These are phyloP conservation scores for Dendrolimus pini DNA, from an alignment of 2,888 invertebrate genomes.

Conservation along the genomic window DNA sequence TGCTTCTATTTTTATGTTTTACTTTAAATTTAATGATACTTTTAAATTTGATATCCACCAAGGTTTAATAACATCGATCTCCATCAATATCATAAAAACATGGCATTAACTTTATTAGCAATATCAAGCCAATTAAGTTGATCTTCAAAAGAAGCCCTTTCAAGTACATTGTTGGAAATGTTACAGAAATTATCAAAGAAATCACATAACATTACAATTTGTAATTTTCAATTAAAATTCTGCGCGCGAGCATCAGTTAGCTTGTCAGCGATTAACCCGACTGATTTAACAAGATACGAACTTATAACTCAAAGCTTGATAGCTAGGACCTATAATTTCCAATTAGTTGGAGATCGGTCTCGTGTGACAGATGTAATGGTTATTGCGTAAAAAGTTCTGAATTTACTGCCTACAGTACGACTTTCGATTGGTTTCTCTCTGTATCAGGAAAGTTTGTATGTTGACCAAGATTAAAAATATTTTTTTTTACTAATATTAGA, in stretches of 20 bases:
- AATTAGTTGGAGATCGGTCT: constrained; percentile 34
- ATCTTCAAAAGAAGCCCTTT: too few relatives aligned
- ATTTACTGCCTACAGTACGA: not conserved
- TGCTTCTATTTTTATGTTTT: too few relatives aligned
- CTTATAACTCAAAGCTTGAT: constrained; percentile 51
- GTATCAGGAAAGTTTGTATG: too few relatives aligned
- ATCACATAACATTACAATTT: not conserved
- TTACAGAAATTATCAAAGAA: constrained; percentile 1
- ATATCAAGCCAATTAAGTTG: too few relatives aligned
- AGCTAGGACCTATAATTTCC: constrained; percentile 55
- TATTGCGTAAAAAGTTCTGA: not conserved
- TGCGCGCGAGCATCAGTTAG: constrained; percentile 9
- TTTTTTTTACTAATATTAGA: too few relatives aligned
- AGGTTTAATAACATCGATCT: too few relatives aligned
- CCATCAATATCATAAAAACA: too few relatives aligned
- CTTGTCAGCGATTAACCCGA: constrained; percentile 45
- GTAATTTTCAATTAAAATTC: constrained; percentile 6
- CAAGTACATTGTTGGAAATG: not conserved
- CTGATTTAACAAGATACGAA: constrained; percentile 49
- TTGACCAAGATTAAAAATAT: too few relatives aligned
- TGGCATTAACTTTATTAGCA: too few relatives aligned
- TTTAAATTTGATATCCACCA: too few relatives aligned
- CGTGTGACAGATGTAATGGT: not conserved
- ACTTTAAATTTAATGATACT: too few relatives aligned
- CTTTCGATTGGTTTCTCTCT: too few relatives aligned